Percentiles rank a stretch among this genome's conserved stretches.
Conservation (phyloP, 92 coral and sea anemone species). For the Palythoa grandis region DNA sequence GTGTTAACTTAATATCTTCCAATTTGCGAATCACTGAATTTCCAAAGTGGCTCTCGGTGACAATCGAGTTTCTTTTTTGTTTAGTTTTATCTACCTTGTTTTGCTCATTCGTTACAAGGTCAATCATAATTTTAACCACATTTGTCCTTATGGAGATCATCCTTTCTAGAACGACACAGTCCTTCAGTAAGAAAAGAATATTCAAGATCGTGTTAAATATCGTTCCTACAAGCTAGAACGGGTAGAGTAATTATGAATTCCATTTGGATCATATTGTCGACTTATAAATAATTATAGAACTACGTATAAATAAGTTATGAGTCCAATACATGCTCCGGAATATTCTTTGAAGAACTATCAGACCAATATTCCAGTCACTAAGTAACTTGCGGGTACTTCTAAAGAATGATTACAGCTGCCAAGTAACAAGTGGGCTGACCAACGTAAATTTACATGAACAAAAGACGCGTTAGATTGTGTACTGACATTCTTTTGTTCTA, state of each 20-base stretch:
- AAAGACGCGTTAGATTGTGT: too few species aligned
- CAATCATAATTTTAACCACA: neutral
- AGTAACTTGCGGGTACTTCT: neutral
- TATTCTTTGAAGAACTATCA: neutral
- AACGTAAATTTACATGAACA: neutral
- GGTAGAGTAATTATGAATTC: neutral
- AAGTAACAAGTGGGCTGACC: neutral
- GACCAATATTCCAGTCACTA: conserved; percentile 13
- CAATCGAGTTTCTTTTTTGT: neutral
- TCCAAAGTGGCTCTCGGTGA: neutral
- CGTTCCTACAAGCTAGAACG: neutral
- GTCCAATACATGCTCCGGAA: conserved; percentile 16
- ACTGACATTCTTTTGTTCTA: too few species aligned
- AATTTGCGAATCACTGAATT: conserved; percentile 2
- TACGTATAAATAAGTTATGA: conserved; percentile 30
- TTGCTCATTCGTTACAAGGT: conserved; percentile 3
- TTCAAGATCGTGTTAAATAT: neutral
- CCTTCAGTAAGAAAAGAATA: too few species aligned
- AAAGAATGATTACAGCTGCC: neutral
- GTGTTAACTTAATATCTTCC: neutral
- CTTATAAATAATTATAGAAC: conserved; percentile 15
- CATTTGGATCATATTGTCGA: neutral
- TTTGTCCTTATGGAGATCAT: conserved; percentile 16
- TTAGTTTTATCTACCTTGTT: neutral
- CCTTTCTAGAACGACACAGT: too few species aligned